Percentiles rank a stretch among this genome's conserved stretches.
These are phyloP conservation scores for Sminthurides aquaticus DNA, from an alignment of 2,888 invertebrate genomes.

Conservation along the genomic window DNA sequence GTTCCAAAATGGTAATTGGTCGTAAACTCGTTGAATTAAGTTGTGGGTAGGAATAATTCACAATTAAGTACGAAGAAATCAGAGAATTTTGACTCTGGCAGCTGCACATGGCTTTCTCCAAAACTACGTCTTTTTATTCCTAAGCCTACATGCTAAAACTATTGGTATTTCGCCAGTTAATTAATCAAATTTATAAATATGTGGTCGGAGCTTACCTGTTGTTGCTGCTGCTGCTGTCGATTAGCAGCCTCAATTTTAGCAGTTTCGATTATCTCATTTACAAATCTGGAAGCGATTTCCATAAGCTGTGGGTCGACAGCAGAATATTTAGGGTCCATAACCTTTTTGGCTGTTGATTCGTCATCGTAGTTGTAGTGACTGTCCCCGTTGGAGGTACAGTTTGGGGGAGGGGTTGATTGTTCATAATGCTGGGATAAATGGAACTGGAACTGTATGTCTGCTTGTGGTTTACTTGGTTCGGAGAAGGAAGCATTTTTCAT, in stretches of 20 bases:
- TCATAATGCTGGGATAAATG: conserved; percentile 41
- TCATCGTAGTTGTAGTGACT: conserved; percentile 15
- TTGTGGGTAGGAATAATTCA: no score
- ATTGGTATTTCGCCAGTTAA: background rate
- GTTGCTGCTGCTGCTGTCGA: conserved; percentile 42
- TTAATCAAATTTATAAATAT: background rate
- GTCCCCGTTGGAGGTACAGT: conserved; percentile 42
- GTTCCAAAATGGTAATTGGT: no score
- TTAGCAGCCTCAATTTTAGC: conserved; percentile 49
- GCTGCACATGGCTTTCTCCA: no score
- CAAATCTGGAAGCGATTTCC: conserved; percentile 50
- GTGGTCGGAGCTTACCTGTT: background rate
- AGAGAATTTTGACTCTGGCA: no score
- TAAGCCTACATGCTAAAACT: no score
- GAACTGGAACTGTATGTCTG: conserved; percentile 39
- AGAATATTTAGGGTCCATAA: conserved; percentile 20
- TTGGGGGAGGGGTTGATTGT: conserved; percentile 41
- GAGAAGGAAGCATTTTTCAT: background rate
- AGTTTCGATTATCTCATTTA: conserved; percentile 50
- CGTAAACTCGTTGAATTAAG: background rate
- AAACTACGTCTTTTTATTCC: no score
- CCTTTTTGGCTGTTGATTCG: background rate
- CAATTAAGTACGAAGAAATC: no score
- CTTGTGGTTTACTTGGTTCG: conserved; percentile 21
- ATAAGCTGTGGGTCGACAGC: conserved; percentile 49